Evolutionary conservation across 2,888 invertebrate genomes (phyloP).

Genomic region (Lithodes maja): DNA sequence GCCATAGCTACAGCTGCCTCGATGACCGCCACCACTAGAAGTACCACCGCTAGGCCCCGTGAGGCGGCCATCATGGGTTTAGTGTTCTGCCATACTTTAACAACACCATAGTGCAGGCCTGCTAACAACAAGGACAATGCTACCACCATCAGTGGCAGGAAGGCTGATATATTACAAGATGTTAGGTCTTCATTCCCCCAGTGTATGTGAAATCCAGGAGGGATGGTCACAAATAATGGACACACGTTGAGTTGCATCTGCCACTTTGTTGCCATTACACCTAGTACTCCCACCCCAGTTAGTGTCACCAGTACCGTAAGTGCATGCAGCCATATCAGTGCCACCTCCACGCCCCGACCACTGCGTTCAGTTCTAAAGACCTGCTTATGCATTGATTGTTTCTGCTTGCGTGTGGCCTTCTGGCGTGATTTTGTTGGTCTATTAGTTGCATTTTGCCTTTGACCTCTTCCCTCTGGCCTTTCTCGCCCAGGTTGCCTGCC

Average conservation of each 20-base stretch:
- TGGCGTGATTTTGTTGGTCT: not conserved
- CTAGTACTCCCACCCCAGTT: constrained; percentile 15
- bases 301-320: not conserved
- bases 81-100: constrained; percentile 31
- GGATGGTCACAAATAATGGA: constrained; percentile 38
- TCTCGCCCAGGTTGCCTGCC: not conserved
- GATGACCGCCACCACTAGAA: not conserved
- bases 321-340: constrained; percentile 23
- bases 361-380: not conserved
- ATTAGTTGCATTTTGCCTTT: not conserved
- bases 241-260: constrained; percentile 13
- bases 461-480: not conserved
- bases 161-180: constrained; percentile 45
- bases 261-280: constrained; percentile 33
- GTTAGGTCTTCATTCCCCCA: constrained; percentile 44
- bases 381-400: not conserved
- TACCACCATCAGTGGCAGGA: constrained; percentile 42
- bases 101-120: constrained; percentile 41
- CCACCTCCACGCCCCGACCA: constrained; percentile 29
- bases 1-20: constrained; percentile 29
- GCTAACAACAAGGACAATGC: constrained; percentile 21
- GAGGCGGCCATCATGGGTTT: not conserved
- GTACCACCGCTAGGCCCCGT: not conserved
- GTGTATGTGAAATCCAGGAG: constrained; percentile 28
- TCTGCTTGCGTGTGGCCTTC: not conserved